Conservation (phyloP, 2,797 vertebrate genomes). For the Macropodus opercularis region DNA sequence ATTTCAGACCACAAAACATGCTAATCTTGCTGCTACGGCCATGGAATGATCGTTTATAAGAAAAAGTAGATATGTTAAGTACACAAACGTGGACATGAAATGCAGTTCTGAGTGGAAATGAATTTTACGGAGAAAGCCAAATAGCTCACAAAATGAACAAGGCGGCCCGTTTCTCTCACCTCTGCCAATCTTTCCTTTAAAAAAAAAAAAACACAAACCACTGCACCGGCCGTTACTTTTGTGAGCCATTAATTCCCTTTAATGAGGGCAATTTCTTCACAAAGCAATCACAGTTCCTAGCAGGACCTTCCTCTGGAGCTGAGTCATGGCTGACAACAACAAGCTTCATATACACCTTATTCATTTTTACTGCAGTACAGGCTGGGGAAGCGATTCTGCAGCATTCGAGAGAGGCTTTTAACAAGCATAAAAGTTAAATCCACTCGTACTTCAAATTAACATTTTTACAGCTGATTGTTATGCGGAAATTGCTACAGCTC, state of each 20-base stretch:
- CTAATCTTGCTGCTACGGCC: conserved; percentile 12
- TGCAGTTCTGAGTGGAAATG: conserved; percentile 38
- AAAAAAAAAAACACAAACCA: conserved; percentile 30
- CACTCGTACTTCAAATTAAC: conserved; percentile 36
- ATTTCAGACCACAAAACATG: conserved; percentile 34
- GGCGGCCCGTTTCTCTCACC: conserved; percentile 53
- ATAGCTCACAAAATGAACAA: conserved; percentile 51
- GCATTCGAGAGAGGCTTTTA: conserved; percentile 52
- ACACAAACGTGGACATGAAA: conserved; percentile 24
- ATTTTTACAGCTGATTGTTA: conserved; percentile 34
- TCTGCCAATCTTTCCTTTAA: conserved; percentile 56
- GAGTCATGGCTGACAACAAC: conserved; percentile 58
- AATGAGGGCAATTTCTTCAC: conserved; percentile 67
- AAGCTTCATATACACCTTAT: conserved; percentile 48
- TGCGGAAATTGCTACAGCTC: conserved; percentile 19
- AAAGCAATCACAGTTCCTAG: conserved; percentile 54
- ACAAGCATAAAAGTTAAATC: conserved; percentile 52
- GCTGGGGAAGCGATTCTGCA: conserved; percentile 45
- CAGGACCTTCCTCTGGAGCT: conserved; percentile 47
- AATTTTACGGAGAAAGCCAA: conserved; percentile 29
- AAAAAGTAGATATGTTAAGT: conserved; percentile 27
- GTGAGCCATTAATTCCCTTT: conserved; percentile 61
- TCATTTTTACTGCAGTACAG: conserved; percentile 55
- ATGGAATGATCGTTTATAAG: conserved; percentile 16
- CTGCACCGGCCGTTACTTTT: conserved; percentile 55